Conservation (phyloP, 23 tunicate species). For the Ascidia mentula region DNA sequence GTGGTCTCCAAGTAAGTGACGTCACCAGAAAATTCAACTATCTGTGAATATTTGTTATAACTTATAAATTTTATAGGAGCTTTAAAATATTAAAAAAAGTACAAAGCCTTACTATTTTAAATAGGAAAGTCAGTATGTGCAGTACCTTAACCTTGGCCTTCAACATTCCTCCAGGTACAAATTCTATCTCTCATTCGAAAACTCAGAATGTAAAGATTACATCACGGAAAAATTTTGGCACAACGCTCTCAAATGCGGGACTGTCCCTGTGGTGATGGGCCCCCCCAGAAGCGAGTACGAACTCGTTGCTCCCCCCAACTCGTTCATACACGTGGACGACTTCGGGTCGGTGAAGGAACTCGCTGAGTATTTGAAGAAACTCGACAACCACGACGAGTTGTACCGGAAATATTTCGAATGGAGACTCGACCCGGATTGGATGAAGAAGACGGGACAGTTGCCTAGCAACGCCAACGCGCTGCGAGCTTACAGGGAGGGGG, state of each 20-base stretch:
- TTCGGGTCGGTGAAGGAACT: conserved; percentile 37
- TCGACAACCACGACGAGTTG: conserved; percentile 31
- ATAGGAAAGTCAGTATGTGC: no score
- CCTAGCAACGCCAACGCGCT: background rate
- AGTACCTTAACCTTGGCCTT: no score
- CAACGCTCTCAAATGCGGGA: conserved; percentile 24
- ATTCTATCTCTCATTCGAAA: conserved; percentile 69
- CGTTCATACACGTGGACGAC: conserved; percentile 61
- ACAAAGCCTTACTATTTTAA: no score
- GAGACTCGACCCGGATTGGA: background rate
- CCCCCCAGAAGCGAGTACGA: conserved; percentile 34
- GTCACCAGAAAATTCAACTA: no score
- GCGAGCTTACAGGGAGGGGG: background rate
- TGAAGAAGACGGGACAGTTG: background rate
- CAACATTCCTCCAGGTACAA: conserved; percentile 52
- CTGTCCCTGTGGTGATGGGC: conserved; percentile 76
- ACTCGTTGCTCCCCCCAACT: conserved; percentile 35
- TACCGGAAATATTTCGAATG: conserved; percentile 42
- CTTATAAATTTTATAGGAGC: no score
- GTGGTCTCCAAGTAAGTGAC: background rate
- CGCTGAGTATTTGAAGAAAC: conserved; percentile 30
- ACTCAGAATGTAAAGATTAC: conserved; percentile 65
- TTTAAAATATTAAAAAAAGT: no score
- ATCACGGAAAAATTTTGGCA: conserved; percentile 64
- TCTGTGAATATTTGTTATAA: no score